These are phyloP conservation scores for Phenganax subtilis DNA, from an alignment of 92 coral and sea anemone species.

Conservation along the genomic window DNA sequence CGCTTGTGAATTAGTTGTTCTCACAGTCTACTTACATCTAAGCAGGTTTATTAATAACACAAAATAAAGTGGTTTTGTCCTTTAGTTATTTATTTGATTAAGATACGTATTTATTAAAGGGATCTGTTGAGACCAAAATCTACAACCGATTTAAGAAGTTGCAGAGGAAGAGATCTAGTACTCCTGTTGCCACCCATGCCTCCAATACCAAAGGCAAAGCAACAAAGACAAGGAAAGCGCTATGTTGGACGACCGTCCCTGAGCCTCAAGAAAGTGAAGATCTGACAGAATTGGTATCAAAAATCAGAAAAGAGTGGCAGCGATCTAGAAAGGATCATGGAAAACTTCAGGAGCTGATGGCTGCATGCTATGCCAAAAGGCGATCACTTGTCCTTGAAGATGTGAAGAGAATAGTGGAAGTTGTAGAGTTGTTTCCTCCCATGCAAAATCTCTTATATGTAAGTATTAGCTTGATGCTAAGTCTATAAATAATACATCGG, in stretches of 20 bases:
- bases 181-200: neutral
- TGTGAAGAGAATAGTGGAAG: too few species aligned
- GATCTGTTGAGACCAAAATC: constrained; percentile 1
- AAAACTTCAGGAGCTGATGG: neutral
- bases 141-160: neutral
- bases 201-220: neutral
- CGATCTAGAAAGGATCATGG: neutral
- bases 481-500: too few species aligned
- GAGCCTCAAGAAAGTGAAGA: neutral
- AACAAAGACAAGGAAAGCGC: neutral
- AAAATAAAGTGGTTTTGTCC: too few species aligned
- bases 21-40: too few species aligned
- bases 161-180: neutral
- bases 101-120: neutral
- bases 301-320: neutral
- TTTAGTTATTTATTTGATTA: too few species aligned
- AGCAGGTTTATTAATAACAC: too few species aligned
- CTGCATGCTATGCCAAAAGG: neutral
- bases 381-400: neutral
- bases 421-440: too few species aligned
- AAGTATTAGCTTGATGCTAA: too few species aligned
- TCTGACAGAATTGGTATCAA: neutral
- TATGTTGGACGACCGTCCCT: neutral
- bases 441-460: too few species aligned
- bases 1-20: too few species aligned